A percentile compares a stretch with the other conserved stretches of the same genome.
These are phyloP conservation scores for Serrognathus titanus DNA, from an alignment of 2,888 invertebrate species.

Conservation along the genomic window DNA sequence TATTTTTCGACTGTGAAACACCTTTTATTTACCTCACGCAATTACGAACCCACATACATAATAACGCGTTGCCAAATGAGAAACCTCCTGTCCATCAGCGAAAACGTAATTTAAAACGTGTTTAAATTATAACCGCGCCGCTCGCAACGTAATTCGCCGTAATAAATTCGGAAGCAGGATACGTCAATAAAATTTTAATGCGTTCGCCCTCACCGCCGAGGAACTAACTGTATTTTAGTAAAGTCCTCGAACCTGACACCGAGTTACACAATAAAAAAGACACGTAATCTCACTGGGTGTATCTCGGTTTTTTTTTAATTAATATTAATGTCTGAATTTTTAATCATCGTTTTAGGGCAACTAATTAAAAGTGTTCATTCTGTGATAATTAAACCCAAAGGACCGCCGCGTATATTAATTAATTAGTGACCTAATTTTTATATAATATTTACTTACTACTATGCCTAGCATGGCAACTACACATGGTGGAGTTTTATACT, in stretches of 20 bases:
- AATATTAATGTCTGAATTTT: too few species aligned
- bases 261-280: too few species aligned
- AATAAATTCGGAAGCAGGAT: conserved; percentile 15
- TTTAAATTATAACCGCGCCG: background rate
- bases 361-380: conserved; percentile 10
- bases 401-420: conserved; percentile 4
- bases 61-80: too few species aligned
- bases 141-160: background rate
- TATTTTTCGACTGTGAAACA: too few species aligned
- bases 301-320: too few species aligned
- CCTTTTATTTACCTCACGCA: too few species aligned
- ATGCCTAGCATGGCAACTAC: conserved; percentile 54
- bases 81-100: too few species aligned
- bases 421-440: conserved; percentile 7
- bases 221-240: too few species aligned
- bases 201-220: background rate
- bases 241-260: too few species aligned
- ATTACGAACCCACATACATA: too few species aligned
- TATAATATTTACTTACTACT: conserved; percentile 9
- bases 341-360: background rate
- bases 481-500: conserved; percentile 68
- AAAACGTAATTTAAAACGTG: too few species aligned
- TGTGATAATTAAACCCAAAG: conserved; percentile 6
- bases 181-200: conserved; percentile 12
- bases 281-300: too few species aligned